Percentiles rank a stretch among this genome's conserved stretches.
Evolutionary conservation across 2,888 invertebrate genomes (phyloP).

Genomic region (Uropetala carovei): DNA sequence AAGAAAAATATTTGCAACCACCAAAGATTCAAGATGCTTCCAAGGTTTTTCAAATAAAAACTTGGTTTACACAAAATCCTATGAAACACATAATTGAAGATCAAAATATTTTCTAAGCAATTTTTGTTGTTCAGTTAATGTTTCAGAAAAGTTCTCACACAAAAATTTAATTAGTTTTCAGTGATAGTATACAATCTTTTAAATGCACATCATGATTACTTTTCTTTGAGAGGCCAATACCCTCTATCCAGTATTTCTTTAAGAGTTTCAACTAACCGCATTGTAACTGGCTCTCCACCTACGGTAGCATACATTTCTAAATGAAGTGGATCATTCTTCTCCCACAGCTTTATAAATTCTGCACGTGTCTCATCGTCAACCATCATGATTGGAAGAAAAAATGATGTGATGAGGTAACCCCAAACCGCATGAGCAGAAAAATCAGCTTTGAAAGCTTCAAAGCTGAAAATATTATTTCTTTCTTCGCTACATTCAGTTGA

Average conservation of each 20-base stretch:
- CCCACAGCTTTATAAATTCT: not conserved
- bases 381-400: constrained; percentile 65
- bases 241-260: constrained; percentile 29
- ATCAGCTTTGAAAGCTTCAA: constrained; percentile 44
- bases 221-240: not conserved
- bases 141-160: too few species aligned
- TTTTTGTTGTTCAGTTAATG: too few species aligned
- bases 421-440: constrained; percentile 45
- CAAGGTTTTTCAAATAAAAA: too few species aligned
- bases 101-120: too few species aligned
- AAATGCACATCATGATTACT: not conserved
- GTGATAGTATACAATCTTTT: too few species aligned
- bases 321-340: not conserved
- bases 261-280: not conserved
- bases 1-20: too few species aligned
- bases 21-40: too few species aligned
- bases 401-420: constrained; percentile 58
- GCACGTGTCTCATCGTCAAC: constrained; percentile 31
- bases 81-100: too few species aligned
- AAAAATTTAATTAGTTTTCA: too few species aligned
- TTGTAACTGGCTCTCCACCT: not conserved
- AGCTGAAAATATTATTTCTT: constrained; percentile 26
- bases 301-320: not conserved
- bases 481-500: not conserved
- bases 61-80: too few species aligned